Evolutionary conservation across 2,888 invertebrate genomes (phyloP).

Genomic region (Masnerella sp.): DNA sequence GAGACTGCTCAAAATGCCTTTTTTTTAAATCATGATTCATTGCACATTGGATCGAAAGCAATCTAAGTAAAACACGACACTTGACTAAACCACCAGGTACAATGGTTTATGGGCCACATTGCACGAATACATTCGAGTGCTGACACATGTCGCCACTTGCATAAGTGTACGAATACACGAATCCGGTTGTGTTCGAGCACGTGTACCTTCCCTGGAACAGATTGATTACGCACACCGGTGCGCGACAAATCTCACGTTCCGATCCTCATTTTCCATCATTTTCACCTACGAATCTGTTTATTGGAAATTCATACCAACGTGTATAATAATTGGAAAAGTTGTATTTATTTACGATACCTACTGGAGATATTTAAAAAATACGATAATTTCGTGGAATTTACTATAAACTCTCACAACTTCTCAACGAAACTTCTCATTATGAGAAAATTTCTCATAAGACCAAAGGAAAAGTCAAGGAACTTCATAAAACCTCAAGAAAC

Average conservation of each 20-base stretch:
- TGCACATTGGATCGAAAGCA: slow-evolving; percentile 21
- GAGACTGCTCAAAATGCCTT: no score
- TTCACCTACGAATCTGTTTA: no score
- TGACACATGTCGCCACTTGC: slow-evolving; percentile 51
- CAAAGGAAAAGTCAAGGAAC: no score
- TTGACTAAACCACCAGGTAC: slow-evolving; percentile 25
- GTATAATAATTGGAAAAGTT: no score
- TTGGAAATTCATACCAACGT: no score
- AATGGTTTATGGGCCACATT: slow-evolving; percentile 43
- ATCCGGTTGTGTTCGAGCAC: slow-evolving; percentile 26
- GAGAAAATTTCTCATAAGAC: no score
- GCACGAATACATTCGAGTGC: slow-evolving; percentile 38
- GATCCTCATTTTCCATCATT: slow-evolving; percentile 3
- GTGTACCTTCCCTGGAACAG: slow-evolving; percentile 23
- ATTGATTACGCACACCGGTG: slow-evolving; percentile 41
- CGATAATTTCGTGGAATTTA: no score
- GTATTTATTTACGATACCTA: no score
- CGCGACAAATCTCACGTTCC: slow-evolving; percentile 30
- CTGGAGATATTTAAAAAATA: no score
- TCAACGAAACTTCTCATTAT: no score
- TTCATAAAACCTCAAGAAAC: no score
- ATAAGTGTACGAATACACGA: slow-evolving; percentile 39
- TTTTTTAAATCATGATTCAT: not conserved
- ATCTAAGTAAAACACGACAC: slow-evolving; percentile 30
- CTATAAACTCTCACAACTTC: no score